Evolutionary conservation across 2,797 vertebrate genomes (phyloP).

Genomic region (Vipera ursinii): DNA sequence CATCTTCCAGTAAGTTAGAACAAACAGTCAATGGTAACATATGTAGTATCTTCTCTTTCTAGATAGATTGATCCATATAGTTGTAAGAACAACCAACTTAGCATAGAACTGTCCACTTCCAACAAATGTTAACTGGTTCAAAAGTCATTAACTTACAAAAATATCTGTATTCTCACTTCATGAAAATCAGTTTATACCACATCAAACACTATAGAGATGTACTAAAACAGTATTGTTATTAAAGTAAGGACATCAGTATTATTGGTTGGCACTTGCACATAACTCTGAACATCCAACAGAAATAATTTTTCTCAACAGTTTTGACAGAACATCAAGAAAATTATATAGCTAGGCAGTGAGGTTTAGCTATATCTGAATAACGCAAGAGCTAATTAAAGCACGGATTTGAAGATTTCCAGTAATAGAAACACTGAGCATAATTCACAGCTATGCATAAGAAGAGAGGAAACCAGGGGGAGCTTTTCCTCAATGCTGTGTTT

Average conservation of each 20-base stretch:
- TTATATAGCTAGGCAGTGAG: constrained; percentile 4
- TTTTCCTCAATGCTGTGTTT: constrained; percentile 7
- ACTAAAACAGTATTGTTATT: not conserved
- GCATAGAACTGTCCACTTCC: not conserved
- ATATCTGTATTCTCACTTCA: not conserved
- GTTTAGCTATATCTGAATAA: constrained; percentile 37
- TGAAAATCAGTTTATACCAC: not conserved
- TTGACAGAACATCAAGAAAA: constrained; percentile 35
- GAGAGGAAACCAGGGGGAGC: not conserved
- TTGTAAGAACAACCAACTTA: not conserved
- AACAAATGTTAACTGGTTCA: not conserved
- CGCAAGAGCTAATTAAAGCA: constrained; percentile 18
- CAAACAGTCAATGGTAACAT: not conserved
- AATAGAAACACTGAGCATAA: not conserved
- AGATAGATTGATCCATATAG: not conserved
- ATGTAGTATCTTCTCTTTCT: not conserved
- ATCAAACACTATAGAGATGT: not conserved
- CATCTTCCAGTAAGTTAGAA: not conserved
- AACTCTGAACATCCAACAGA: not conserved
- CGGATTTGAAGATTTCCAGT: constrained; percentile 7
- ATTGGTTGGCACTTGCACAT: not conserved
- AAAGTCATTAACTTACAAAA: not conserved
- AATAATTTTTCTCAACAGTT: constrained; percentile 34
- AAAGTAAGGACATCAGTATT: constrained; percentile 2
- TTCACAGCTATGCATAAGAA: not conserved